Evolutionary conservation across 2,113 vertebrate genomes (phyloP), one percentile per base, ranked within the genome.

Genomic region (Chloropsis cyanopogon): DNA sequence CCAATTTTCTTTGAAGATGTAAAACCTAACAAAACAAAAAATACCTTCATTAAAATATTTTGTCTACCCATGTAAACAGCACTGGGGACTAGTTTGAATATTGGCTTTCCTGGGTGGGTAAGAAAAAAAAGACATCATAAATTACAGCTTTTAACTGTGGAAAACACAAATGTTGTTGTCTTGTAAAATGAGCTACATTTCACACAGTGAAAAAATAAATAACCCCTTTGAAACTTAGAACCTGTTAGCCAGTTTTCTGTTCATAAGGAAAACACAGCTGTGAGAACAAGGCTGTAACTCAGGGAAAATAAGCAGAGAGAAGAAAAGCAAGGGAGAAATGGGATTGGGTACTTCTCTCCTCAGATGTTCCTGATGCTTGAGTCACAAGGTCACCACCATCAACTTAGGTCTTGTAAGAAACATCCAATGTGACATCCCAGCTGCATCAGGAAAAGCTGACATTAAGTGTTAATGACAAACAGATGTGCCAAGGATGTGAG

Each of bases 1-100:
- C 24, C 72, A 72, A 72, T 93, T 94, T 95, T 96, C 68, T 93
- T 80, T 90, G 85, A 93, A 75, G 37, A 90, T 56, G 66, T 96
- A 85, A 96, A 94, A 92, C 65, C 91, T 90, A 90, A 57, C 35
- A 52, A 86, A 93, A 20, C 12, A 92, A 44, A 93, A 93, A 82
- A 71, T 1, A 54, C 20, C 22, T 76, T 81, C 29, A 70, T 47
- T 82, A 77, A 56, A 49, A 59, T 82, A 44, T 54, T 88, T 86
- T 61, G 28, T 31, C 61, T 49, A 68, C 28, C n/a, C 0, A 2
- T 44, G 21, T 66, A 49, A 94, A 59, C 23, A 65, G 81, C 54
- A 83, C 28, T 42, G 52, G 20, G 63, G 26, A 35, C 4, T 44
- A 24, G 1, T 61, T 69, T 61, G 22, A 87, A 87, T 61, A 54